Evolutionary conservation across 2,797 vertebrate species (phyloP), one percentile per base, ranked within the genome.

Genomic region (Borostomias antarcticus): DNA sequence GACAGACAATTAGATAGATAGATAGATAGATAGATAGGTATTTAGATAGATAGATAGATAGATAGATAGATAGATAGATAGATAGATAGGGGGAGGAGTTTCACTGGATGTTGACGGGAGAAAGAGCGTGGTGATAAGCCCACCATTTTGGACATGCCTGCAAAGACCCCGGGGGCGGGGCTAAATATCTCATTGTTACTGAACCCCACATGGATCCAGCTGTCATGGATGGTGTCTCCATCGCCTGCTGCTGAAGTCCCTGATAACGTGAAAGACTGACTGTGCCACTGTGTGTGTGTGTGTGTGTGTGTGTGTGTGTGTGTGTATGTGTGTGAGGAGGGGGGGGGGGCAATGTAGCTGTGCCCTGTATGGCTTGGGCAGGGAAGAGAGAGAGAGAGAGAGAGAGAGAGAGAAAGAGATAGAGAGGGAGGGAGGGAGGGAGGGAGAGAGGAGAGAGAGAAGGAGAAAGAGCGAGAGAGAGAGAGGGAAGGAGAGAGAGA

Each of bases 371-470:
- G 40, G 13, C n/a, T 3, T n/a, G n/a, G n/a, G n/a, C n/a, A n/a
- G n/a, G 32, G 9, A 5, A 37, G 35, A 37, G 35, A 37, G 35
- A 54, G 28, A 54, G 17, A 29, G 47, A 50, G 17, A 30, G 26
- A 54, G 51, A 52, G 25, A 26, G 51, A 53, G 50, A 25, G 10
- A 28, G 52, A 54, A 19, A 54, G 6, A 51, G 1, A 37, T 7
- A 5, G 35, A 8, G 35, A 11, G 35, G 35, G 35, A 2, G 35
- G 35, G 7, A 37, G 43, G 37, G 69, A 68, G 67, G 62, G 66
- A 65, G 78, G 70, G 66, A 77, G 67, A 74, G 65, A 81, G 78
- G 81, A 76, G 70, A 32, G 8, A n/a, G 32, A 58, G 19, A 35
- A 9, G 28, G 5, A n/a, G 47, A 7, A n/a, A 19, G 48, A 25